Percentiles rank a stretch among this genome's conserved stretches.
Evolutionary conservation across 1,140 invertebrate genomes (phyloP).

Genomic region (Tigriopus japonicus): DNA sequence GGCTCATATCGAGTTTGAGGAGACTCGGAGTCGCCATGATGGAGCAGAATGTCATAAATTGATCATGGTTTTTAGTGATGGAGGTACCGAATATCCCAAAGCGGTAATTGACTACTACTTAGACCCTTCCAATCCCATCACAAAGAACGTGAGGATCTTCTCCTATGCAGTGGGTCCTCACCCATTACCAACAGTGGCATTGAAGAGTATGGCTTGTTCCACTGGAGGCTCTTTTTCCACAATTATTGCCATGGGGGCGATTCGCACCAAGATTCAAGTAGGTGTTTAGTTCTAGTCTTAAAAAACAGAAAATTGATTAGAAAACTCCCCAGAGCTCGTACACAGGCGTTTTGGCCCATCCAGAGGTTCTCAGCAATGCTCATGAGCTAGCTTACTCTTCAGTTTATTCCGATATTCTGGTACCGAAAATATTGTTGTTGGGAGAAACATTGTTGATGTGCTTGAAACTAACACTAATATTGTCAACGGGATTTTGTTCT

Average conservation of each 20-base stretch:
- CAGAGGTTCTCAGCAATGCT: not conserved
- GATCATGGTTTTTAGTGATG: constrained; percentile 42
- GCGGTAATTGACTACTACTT: constrained; percentile 33
- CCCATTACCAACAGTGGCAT: constrained; percentile 25
- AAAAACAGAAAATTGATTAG: not conserved
- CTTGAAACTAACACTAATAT: not conserved
- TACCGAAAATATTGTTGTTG: not conserved
- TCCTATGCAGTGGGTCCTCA: constrained; percentile 27
- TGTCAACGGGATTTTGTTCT: not conserved
- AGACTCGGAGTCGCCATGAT: constrained; percentile 17
- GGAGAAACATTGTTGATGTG: not conserved
- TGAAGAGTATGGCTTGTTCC: constrained; percentile 24
- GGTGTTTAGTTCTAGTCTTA: not conserved
- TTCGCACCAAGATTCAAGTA: constrained; percentile 33
- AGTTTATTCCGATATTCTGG: not conserved
- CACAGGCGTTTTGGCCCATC: not conserved
- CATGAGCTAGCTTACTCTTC: not conserved
- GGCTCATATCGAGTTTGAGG: constrained; percentile 23
- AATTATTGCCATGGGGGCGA: constrained; percentile 32
- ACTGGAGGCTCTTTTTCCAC: constrained; percentile 29
- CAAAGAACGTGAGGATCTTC: constrained; percentile 23
- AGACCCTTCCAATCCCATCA: constrained; percentile 16
- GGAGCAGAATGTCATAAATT: constrained; percentile 35
- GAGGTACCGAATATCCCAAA: constrained; percentile 36
- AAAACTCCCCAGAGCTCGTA: not conserved